phyloP scores from a whole-genome alignment of 2,888 invertebrate genomes.

The Acrobasis repandana region DNA sequence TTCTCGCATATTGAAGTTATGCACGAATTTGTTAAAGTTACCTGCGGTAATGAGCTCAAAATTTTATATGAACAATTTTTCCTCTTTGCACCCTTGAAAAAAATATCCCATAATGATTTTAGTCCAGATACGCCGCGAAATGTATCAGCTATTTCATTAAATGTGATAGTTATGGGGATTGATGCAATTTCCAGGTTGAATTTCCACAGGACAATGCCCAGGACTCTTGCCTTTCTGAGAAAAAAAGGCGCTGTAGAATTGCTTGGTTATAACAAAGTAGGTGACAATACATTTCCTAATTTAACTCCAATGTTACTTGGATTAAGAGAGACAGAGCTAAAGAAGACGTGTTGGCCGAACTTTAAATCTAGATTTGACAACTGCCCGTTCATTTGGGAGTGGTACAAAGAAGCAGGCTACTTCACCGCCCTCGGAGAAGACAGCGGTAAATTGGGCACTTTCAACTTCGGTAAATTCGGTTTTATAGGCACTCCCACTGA shows the following conservation, averaged over 20 bases:
- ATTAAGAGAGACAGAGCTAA: slow-evolving; percentile 85
- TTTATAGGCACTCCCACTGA: slow-evolving; percentile 92
- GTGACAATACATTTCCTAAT: slow-evolving; percentile 97
- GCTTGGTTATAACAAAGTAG: slow-evolving; percentile 96
- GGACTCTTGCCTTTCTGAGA: slow-evolving; percentile 84
- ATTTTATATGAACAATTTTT: slow-evolving; percentile 87
- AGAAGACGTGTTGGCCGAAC: slow-evolving; percentile 84
- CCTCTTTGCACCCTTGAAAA: slow-evolving; percentile 82
- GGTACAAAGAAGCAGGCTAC: slow-evolving; percentile 87
- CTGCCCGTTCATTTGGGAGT: slow-evolving; percentile 93
- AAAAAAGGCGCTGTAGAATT: slow-evolving; percentile 88
- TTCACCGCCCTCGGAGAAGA: slow-evolving; percentile 93
- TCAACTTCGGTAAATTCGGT: slow-evolving; percentile 90
- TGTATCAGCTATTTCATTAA: slow-evolving; percentile 65
- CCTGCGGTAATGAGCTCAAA: slow-evolving; percentile 77
- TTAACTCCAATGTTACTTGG: slow-evolving; percentile 91
- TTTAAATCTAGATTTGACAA: slow-evolving; percentile 85
- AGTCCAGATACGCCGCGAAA: slow-evolving; percentile 40
- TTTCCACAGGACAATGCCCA: slow-evolving; percentile 92
- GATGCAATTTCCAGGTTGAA: slow-evolving; percentile 94
- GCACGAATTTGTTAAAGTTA: slow-evolving; percentile 87
- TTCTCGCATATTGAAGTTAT: slow-evolving; percentile 62
- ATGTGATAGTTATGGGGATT: slow-evolving; percentile 91
- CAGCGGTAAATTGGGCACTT: slow-evolving; percentile 88
- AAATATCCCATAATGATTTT: slow-evolving; percentile 41